Evolutionary conservation across 2,797 vertebrate genomes (phyloP).

Genomic region (Squalus acanthias): DNA sequence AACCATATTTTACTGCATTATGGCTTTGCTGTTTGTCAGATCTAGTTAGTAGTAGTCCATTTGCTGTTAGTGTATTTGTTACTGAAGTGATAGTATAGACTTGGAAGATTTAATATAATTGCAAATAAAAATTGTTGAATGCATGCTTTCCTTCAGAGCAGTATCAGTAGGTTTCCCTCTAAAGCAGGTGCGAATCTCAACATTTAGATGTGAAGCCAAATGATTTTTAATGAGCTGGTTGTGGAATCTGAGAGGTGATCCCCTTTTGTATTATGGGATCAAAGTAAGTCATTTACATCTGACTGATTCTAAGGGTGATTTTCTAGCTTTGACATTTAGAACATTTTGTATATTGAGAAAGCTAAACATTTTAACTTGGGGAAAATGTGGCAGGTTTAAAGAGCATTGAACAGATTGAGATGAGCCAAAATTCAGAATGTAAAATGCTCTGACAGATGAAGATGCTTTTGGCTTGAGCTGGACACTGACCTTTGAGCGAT

Average conservation of each 20-base stretch:
- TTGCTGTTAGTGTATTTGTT: background rate
- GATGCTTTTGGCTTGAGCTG: background rate
- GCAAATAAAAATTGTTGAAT: background rate
- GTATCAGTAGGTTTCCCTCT: too few species aligned
- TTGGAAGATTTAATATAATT: background rate
- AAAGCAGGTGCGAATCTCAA: background rate
- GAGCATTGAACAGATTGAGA: background rate
- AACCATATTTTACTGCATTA: background rate
- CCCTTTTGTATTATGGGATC: slow-evolving; percentile 45
- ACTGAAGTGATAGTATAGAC: background rate
- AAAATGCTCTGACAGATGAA: background rate
- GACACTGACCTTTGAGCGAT: background rate
- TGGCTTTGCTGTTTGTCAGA: background rate
- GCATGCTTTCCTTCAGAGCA: too few species aligned
- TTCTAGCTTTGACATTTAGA: slow-evolving; percentile 47
- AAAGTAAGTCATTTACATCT: slow-evolving; percentile 57
- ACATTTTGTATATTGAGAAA: background rate
- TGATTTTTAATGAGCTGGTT: slow-evolving; percentile 44
- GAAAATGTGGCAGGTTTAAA: background rate
- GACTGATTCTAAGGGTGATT: slow-evolving; percentile 56
- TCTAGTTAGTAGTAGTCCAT: background rate
- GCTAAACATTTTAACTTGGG: background rate
- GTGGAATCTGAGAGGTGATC: slow-evolving; percentile 61
- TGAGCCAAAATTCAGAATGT: background rate
- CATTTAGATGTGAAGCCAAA: background rate